phyloP scores from a whole-genome alignment of 1,140 invertebrate species.

The Micrasema longulum region DNA sequence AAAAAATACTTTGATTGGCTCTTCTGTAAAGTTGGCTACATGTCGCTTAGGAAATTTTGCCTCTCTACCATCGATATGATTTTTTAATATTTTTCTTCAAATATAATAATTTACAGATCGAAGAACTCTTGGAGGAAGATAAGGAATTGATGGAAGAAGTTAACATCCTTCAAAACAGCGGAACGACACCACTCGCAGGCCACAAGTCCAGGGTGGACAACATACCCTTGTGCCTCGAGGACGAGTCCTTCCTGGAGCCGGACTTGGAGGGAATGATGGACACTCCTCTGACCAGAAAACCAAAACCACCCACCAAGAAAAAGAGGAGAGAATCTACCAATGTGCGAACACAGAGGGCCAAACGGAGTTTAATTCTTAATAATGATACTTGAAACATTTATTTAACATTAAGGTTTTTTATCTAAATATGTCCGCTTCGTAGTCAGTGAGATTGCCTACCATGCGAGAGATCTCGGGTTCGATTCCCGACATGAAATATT shows the following conservation, averaged over 20 bases:
- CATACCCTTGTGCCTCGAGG: not conserved
- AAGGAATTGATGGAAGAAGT: slow-evolving; percentile 43
- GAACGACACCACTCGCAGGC: not conserved
- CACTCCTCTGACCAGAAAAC: slow-evolving; percentile 1
- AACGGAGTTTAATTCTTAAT: slow-evolving; percentile 14
- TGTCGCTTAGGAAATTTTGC: no score
- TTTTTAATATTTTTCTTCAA: slow-evolving; percentile 18
- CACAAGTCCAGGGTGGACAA: slow-evolving; percentile 6
- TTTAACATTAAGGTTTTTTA: no score
- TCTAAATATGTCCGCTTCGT: no score
- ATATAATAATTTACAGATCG: slow-evolving; percentile 41
- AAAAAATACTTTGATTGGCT: no score
- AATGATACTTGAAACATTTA: not conserved
- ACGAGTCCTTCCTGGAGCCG: not conserved
- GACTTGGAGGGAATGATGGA: not conserved
- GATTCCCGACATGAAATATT: no score
- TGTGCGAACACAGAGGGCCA: not conserved
- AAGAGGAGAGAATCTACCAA: slow-evolving; percentile 3
- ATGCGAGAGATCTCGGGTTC: no score
- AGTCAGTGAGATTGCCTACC: no score
- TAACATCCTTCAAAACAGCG: slow-evolving; percentile 20
- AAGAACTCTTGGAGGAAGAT: slow-evolving; percentile 48
- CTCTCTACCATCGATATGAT: not conserved
- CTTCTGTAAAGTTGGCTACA: no score
- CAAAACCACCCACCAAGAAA: not conserved